Evolutionary conservation across 1,140 invertebrate genomes (phyloP).

Genomic region (Camponotus floridanus): DNA sequence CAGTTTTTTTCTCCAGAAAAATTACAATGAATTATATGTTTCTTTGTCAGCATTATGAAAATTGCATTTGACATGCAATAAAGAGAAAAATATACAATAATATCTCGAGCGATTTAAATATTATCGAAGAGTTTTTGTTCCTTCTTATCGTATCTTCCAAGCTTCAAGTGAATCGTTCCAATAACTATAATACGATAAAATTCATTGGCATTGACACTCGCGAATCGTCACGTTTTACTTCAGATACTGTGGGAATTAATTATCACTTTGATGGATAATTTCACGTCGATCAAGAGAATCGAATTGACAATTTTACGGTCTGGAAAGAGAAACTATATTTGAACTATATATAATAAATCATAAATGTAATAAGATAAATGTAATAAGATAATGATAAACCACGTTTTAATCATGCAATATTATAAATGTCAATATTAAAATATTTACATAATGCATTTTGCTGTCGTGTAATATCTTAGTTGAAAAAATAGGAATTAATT

Average conservation of each 20-base stretch:
- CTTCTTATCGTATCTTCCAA: conserved; percentile 52
- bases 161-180: neutral
- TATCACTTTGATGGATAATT: too few relatives aligned
- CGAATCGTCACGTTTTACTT: neutral
- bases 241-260: too few relatives aligned
- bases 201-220: neutral
- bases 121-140: conserved; percentile 54
- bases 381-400: neutral
- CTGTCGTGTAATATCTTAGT: neutral
- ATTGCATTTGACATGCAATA: neutral
- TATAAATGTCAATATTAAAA: neutral
- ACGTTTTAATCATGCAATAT: neutral
- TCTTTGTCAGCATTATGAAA: neutral
- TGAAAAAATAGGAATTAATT: neutral
- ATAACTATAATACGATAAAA: conserved; percentile 41
- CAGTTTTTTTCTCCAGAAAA: neutral
- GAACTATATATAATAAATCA: neutral
- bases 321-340: too few relatives aligned
- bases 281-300: neutral
- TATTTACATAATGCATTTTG: neutral
- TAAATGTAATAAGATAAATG: too few relatives aligned
- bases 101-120: conserved; percentile 35
- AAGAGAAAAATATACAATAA: conserved; percentile 11
- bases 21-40: neutral
- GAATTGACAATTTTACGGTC: neutral